These are phyloP conservation scores for Semibalanus balanoides DNA, from an alignment of 1,140 invertebrate genomes.

Conservation along the genomic window DNA sequence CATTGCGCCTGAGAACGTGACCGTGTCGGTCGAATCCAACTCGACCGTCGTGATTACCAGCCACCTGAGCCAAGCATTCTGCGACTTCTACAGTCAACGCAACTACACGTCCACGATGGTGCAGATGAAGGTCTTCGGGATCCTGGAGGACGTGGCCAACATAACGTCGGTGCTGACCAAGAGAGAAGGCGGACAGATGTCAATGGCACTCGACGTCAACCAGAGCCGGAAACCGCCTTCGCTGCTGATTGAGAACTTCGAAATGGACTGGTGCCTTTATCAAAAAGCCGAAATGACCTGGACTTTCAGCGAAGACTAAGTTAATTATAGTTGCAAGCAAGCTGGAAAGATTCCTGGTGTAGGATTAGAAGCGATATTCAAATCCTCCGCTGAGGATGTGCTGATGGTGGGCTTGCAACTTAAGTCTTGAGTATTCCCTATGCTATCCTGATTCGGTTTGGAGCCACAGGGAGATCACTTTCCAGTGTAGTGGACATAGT, in stretches of 20 bases:
- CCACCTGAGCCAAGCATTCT: neutral
- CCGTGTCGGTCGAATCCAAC: neutral
- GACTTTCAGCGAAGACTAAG: too few relatives aligned
- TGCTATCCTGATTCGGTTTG: too few relatives aligned
- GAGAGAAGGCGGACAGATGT: too few relatives aligned
- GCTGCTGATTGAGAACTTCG: neutral
- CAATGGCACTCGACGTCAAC: neutral
- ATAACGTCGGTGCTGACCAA: neutral
- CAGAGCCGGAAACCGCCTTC: neutral
- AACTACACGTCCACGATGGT: neutral
- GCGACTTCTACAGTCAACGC: neutral
- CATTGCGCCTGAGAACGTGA: neutral
- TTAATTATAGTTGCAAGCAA: too few relatives aligned
- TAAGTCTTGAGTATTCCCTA: too few relatives aligned
- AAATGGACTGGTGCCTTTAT: neutral
- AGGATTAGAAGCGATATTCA: too few relatives aligned
- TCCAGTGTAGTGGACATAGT: too few relatives aligned
- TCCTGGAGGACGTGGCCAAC: neutral
- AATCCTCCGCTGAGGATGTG: too few relatives aligned
- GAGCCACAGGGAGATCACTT: too few relatives aligned
- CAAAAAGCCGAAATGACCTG: neutral
- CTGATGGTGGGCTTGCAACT: too few relatives aligned
- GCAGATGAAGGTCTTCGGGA: neutral
- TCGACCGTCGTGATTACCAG: neutral
- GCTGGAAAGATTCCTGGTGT: too few relatives aligned